These are phyloP conservation scores for Pterostichus madidus DNA, from an alignment of 2,888 invertebrate species.

Conservation along the genomic window DNA sequence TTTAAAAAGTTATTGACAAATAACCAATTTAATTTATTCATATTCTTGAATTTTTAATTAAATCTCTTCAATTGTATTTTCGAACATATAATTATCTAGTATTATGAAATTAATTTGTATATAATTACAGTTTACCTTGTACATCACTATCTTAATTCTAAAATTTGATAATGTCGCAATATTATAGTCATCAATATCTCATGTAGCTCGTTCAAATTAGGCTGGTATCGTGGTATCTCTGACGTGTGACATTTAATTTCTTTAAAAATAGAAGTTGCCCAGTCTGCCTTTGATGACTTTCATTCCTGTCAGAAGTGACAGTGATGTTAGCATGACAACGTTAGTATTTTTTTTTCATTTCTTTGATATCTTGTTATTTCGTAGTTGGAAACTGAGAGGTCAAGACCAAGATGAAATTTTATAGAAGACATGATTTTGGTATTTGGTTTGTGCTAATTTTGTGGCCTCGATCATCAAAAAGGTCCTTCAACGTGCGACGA, in stretches of 20 bases:
- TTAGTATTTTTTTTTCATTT: slow-evolving; percentile 16
- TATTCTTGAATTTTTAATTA: background rate
- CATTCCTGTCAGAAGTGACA: slow-evolving; percentile 36
- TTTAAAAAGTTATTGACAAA: too few species aligned
- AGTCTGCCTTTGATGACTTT: slow-evolving; percentile 33
- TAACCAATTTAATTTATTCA: too few species aligned
- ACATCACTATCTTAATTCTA: background rate
- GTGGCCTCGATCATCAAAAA: background rate
- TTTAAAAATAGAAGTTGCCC: slow-evolving; percentile 39
- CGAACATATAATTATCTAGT: background rate
- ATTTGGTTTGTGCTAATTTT: background rate
- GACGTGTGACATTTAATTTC: slow-evolving; percentile 55
- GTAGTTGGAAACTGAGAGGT: slow-evolving; percentile 1
- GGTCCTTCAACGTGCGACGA: too few species aligned
- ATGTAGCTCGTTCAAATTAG: background rate
- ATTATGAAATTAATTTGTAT: background rate
- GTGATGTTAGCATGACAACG: slow-evolving; percentile 15
- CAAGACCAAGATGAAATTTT: background rate
- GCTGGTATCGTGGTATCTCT: slow-evolving; percentile 3
- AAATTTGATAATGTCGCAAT: slow-evolving; percentile 9
- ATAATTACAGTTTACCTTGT: background rate
- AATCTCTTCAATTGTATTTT: background rate
- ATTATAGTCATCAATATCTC: background rate
- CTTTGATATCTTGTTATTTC: slow-evolving; percentile 12
- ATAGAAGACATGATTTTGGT: too few species aligned